Evolutionary conservation across 1,140 invertebrate species (phyloP).

Genomic region (Bombus polaris): DNA sequence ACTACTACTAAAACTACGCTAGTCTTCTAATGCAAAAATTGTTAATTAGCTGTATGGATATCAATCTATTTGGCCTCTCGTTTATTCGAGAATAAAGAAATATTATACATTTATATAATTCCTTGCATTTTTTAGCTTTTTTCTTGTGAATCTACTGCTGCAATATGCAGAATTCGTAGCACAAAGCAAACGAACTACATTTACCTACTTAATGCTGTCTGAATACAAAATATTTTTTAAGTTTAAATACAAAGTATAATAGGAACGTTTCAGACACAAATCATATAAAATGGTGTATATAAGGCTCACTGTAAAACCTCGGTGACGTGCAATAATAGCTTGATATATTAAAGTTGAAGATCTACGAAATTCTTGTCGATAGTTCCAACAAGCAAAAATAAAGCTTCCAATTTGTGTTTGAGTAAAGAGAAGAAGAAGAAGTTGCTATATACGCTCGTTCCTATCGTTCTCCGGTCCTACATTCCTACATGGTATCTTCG

Average conservation of each 20-base stretch:
- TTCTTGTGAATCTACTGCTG: no score
- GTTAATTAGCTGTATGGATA: not conserved
- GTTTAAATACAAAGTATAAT: not conserved
- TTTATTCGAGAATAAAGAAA: no score
- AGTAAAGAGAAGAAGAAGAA: not conserved
- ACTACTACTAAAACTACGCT: no score
- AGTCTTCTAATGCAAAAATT: no score
- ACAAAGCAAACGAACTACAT: not conserved
- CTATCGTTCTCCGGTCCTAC: not conserved
- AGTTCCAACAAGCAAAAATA: not conserved
- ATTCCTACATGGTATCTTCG: not conserved
- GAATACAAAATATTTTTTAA: not conserved
- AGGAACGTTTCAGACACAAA: not conserved
- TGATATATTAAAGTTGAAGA: not conserved
- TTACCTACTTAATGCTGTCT: not conserved
- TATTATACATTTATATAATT: no score
- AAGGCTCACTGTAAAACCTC: no score
- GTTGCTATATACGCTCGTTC: not conserved
- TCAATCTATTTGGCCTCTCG: no score
- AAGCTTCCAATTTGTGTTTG: not conserved
- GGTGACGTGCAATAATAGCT: not conserved
- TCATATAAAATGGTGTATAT: not conserved
- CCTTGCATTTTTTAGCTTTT: no score
- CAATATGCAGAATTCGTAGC: not conserved
- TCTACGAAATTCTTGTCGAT: not conserved